phyloP scores from a whole-genome alignment of 1,140 invertebrate genomes.

The Drosophila carrolli region DNA sequence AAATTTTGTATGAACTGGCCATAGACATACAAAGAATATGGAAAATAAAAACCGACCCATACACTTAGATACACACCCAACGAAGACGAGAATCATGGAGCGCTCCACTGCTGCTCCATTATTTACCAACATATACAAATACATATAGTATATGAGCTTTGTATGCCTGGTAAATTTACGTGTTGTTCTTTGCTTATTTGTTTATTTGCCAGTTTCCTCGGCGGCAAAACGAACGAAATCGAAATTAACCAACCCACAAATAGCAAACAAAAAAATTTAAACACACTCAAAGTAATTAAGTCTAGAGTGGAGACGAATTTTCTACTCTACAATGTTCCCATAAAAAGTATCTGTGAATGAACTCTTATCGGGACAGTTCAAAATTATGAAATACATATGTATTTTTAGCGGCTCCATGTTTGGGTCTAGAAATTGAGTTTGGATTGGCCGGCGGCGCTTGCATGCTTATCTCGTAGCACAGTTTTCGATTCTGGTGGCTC shows the following conservation, averaged over 20 bases:
- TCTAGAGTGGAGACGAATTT: background rate
- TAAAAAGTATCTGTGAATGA: slow-evolving; percentile 68
- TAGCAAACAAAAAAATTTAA: slow-evolving; percentile 43
- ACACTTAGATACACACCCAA: slow-evolving; percentile 18
- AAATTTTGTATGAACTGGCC: slow-evolving; percentile 65
- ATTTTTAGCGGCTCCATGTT: slow-evolving; percentile 27
- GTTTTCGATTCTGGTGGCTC: slow-evolving; percentile 37
- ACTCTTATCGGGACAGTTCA: slow-evolving; percentile 67
- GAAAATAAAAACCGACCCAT: slow-evolving; percentile 2
- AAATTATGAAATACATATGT: slow-evolving; percentile 73
- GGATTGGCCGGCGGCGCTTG: slow-evolving; percentile 16
- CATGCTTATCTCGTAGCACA: slow-evolving; percentile 60
- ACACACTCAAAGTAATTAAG: slow-evolving; percentile 38
- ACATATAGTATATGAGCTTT: slow-evolving; percentile 11
- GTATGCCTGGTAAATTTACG: slow-evolving; percentile 60
- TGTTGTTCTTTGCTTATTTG: slow-evolving; percentile 73
- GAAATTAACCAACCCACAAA: slow-evolving; percentile 69
- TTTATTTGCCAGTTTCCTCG: slow-evolving; percentile 74
- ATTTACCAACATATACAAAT: slow-evolving; percentile 49
- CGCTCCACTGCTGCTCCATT: slow-evolving; percentile 64
- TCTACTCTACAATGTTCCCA: background rate
- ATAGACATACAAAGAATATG: slow-evolving; percentile 14
- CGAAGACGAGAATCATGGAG: slow-evolving; percentile 48
- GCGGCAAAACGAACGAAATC: slow-evolving; percentile 55
- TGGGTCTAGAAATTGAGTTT: slow-evolving; percentile 24